Conservation (phyloP, 2,113 vertebrate genomes). For the Tragelaphus imberbis region DNA sequence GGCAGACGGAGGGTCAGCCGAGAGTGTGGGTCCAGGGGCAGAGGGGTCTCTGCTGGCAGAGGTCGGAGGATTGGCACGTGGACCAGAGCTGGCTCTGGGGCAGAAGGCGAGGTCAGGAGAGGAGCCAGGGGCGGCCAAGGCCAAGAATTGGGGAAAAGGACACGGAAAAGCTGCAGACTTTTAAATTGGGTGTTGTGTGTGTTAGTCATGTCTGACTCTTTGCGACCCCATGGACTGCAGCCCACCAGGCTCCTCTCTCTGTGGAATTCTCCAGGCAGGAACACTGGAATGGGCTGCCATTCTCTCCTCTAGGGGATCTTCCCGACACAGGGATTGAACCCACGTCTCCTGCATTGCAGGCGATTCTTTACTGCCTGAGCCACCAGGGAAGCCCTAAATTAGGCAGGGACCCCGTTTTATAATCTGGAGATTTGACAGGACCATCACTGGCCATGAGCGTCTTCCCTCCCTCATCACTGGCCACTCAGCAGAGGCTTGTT, state of each 20-base stretch:
- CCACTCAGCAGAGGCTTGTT: background rate
- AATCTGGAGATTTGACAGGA: background rate
- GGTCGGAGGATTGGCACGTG: fast-evolving
- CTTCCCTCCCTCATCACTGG: background rate
- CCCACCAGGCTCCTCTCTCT: background rate
- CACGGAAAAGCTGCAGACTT: background rate
- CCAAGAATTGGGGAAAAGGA: background rate
- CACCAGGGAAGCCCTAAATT: background rate
- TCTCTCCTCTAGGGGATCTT: background rate
- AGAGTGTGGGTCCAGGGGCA: background rate
- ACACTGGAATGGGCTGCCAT: background rate
- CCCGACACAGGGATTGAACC: background rate
- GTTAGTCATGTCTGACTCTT: background rate
- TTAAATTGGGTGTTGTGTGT: background rate
- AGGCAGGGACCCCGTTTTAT: background rate
- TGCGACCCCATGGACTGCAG: background rate
- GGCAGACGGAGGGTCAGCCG: background rate
- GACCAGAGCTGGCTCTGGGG: background rate
- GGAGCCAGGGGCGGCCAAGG: background rate
- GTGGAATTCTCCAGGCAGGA: background rate
- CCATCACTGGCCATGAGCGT: background rate
- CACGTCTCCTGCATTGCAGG: background rate
- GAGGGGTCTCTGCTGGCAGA: background rate
- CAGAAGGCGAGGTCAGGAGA: background rate
- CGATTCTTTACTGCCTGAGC: background rate